These are phyloP conservation scores for Phymanthus crucifer DNA, from an alignment of 92 coral and sea anemone genomes.

Conservation along the genomic window DNA sequence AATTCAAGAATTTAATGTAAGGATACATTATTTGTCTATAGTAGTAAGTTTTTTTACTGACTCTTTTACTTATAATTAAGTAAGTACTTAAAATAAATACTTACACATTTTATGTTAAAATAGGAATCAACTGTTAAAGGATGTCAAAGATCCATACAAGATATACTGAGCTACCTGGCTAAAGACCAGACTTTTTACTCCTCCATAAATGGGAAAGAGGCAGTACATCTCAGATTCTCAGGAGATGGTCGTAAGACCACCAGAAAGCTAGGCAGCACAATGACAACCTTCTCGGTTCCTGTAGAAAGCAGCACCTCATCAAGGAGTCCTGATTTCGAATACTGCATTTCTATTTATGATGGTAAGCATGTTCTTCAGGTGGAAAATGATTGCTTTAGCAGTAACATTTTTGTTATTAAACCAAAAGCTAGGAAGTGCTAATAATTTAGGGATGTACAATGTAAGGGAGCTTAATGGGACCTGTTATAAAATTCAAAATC, in stretches of 20 bases:
- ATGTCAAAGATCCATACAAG: conserved; percentile 8
- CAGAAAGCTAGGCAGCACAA: not conserved
- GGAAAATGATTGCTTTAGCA: conserved; percentile 4
- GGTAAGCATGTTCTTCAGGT: conserved; percentile 23
- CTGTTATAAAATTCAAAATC: not conserved
- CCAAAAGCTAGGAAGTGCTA: conserved; percentile 1
- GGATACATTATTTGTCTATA: not conserved
- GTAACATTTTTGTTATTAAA: not conserved
- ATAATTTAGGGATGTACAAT: not conserved
- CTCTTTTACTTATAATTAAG: not conserved
- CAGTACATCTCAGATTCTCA: not conserved
- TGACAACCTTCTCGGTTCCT: not conserved
- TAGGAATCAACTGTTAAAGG: conserved; percentile 8
- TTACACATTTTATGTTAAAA: not conserved
- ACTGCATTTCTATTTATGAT: conserved; percentile 37
- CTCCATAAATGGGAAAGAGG: not conserved
- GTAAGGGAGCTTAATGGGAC: not conserved
- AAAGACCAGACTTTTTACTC: not conserved
- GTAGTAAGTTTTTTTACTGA: not conserved
- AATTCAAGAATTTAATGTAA: conserved; percentile 9
- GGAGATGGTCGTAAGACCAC: conserved; percentile 8
- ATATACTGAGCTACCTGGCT: not conserved
- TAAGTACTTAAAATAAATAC: not conserved
- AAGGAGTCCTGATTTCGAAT: conserved; percentile 31
- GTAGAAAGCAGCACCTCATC: not conserved